Conservation (phyloP, 2,888 invertebrate genomes). For the Tanypteryx hageni region DNA sequence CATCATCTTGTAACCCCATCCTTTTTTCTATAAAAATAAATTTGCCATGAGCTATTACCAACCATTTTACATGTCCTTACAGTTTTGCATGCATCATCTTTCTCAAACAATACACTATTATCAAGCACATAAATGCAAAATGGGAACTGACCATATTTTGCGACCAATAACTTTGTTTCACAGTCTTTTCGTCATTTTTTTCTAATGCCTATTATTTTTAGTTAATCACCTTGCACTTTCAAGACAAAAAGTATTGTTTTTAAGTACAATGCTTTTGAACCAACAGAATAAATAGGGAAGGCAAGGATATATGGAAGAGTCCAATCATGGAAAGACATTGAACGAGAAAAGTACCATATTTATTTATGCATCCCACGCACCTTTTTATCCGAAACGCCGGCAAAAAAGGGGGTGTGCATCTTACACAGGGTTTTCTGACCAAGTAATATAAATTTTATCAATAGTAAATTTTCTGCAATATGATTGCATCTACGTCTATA, state of each 20-base stretch:
- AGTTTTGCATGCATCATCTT: background rate
- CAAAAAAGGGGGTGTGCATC: too few species aligned
- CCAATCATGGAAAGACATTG: constrained; percentile 8
- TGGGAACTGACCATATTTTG: constrained; percentile 24
- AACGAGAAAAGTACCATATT: background rate
- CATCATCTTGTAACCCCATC: constrained; percentile 29
- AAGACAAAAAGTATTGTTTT: background rate
- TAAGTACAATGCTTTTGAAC: constrained; percentile 13
- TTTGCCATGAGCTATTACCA: constrained; percentile 7
- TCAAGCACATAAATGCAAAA: constrained; percentile 46
- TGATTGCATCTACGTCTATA: too few species aligned
- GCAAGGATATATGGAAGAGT: constrained; percentile 25
- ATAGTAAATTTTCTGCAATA: too few species aligned
- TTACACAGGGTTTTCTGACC: too few species aligned
- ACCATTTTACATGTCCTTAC: background rate
- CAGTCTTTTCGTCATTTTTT: constrained; percentile 48
- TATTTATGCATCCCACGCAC: too few species aligned
- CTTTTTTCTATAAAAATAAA: constrained; percentile 56
- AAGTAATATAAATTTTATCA: too few species aligned
- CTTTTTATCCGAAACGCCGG: too few species aligned
- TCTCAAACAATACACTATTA: constrained; percentile 27
- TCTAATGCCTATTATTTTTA: background rate
- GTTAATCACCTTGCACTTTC: background rate
- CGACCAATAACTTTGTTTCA: constrained; percentile 31
- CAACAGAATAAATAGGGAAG: constrained; percentile 26